Evolutionary conservation across 2,888 invertebrate species (phyloP).

Genomic region (Apeira syringaria): DNA sequence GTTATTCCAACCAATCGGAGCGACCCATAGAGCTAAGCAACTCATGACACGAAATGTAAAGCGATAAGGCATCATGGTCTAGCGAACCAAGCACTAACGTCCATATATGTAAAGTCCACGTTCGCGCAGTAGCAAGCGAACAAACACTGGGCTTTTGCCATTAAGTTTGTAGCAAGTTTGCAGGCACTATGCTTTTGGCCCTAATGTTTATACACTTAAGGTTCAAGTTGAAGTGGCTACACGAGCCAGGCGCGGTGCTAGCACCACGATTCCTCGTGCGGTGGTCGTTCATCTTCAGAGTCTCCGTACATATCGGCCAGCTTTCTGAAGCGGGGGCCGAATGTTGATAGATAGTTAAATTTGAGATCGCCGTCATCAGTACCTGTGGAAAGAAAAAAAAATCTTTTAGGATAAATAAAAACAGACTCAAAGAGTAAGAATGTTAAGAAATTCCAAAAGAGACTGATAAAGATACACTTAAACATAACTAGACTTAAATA

Average conservation of each 20-base stretch:
- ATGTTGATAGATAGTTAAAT: conserved; percentile 96
- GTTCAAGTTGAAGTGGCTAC: conserved; percentile 57
- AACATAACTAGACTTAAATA: no score
- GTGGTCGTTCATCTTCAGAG: conserved; percentile 91
- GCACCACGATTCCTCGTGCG: conserved; percentile 94
- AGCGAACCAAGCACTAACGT: conserved; percentile 37
- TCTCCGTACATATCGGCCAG: conserved; percentile 98
- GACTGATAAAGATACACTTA: no score
- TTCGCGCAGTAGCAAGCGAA: not conserved
- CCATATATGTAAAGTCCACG: conserved; percentile 34
- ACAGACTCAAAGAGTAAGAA: no score
- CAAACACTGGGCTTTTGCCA: conserved; percentile 25
- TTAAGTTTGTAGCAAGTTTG: conserved; percentile 19
- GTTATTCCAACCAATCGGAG: conserved; percentile 1
- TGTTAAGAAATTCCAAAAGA: no score
- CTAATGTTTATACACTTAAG: conserved; percentile 30
- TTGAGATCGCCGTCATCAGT: conserved; percentile 96
- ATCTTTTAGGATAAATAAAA: not conserved
- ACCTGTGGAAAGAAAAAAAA: conserved; percentile 62
- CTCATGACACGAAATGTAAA: conserved; percentile 40
- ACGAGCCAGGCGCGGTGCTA: conserved; percentile 82
- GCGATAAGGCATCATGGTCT: conserved; percentile 66
- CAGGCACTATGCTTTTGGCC: conserved; percentile 33
- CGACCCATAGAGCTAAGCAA: conserved; percentile 24
- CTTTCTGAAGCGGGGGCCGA: conserved; percentile 97